Percentiles rank a stretch among this genome's conserved stretches.
Evolutionary conservation across 2,113 vertebrate genomes (phyloP).

Genomic region (Sapajus apella): DNA sequence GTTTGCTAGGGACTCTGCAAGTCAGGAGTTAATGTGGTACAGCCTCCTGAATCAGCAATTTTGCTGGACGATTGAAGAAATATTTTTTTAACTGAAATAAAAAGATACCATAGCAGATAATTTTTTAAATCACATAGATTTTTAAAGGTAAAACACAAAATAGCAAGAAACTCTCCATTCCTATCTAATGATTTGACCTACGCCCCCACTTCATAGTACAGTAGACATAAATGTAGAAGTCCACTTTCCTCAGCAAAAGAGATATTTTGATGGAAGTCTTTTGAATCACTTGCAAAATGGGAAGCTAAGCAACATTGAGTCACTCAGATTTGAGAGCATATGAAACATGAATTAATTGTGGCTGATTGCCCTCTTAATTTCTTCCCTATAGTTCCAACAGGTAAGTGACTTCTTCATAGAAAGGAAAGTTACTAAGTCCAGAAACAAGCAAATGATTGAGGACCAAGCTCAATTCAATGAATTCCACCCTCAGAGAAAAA

Average conservation of each 20-base stretch:
- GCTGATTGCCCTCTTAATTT: background rate
- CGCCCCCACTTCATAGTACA: background rate
- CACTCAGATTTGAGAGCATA: background rate
- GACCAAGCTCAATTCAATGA: background rate
- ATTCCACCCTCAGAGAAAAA: background rate
- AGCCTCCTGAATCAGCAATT: background rate
- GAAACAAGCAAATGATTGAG: background rate
- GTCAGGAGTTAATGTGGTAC: background rate
- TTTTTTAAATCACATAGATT: background rate
- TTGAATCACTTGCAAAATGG: background rate
- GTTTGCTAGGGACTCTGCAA: background rate
- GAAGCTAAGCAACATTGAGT: background rate
- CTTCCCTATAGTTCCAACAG: background rate
- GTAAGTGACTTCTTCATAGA: background rate
- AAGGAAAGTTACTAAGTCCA: background rate
- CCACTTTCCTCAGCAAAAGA: background rate
- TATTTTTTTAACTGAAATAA: background rate
- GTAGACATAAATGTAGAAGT: background rate
- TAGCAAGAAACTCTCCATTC: background rate
- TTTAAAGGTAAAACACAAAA: background rate
- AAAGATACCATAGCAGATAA: background rate
- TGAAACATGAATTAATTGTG: background rate
- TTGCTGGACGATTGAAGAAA: background rate
- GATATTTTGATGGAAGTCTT: background rate
- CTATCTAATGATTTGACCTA: background rate